These are phyloP conservation scores for Sebastes kiyomatsui DNA, from an alignment of 2,797 vertebrate genomes.

Conservation along the genomic window DNA sequence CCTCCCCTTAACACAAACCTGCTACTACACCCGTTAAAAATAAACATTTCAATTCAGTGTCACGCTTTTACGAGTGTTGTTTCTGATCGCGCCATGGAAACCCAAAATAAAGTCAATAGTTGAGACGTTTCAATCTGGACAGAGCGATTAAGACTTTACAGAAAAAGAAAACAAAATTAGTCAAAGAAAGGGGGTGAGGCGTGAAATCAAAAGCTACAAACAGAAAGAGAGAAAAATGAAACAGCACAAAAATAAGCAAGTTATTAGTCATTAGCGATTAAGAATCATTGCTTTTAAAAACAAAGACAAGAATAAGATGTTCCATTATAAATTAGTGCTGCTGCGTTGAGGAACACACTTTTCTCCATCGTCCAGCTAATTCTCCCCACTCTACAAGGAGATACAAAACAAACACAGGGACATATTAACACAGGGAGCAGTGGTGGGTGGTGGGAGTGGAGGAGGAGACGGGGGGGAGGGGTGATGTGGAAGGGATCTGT, in stretches of 20 bases:
- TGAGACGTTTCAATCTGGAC: slow-evolving; percentile 64
- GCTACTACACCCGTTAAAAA: not conserved
- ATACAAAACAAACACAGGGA: slow-evolving; percentile 82
- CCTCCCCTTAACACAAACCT: not conserved
- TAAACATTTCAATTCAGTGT: not conserved
- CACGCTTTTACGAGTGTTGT: not conserved
- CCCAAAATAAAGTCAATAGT: slow-evolving; percentile 60
- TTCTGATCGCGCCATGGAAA: slow-evolving; percentile 69
- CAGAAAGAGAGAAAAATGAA: slow-evolving; percentile 53
- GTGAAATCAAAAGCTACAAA: slow-evolving; percentile 60
- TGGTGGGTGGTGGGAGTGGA: slow-evolving; percentile 36
- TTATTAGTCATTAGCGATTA: slow-evolving; percentile 57
- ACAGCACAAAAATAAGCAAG: slow-evolving; percentile 48
- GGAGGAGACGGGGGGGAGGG: not conserved
- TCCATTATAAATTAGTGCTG: slow-evolving; percentile 78
- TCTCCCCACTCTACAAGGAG: slow-evolving; percentile 84
- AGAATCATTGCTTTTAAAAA: slow-evolving; percentile 20
- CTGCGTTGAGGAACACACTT: slow-evolving; percentile 78
- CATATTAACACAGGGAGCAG: slow-evolving; percentile 79
- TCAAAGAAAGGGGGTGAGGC: slow-evolving; percentile 41
- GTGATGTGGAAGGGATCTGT: not conserved
- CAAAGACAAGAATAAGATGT: slow-evolving; percentile 52
- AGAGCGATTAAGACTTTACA: slow-evolving; percentile 66
- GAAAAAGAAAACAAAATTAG: slow-evolving; percentile 64
- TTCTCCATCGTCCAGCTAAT: slow-evolving; percentile 82